These are phyloP conservation scores for Kradibia gibbosae DNA, from an alignment of 1,140 invertebrate genomes.

Conservation along the genomic window DNA sequence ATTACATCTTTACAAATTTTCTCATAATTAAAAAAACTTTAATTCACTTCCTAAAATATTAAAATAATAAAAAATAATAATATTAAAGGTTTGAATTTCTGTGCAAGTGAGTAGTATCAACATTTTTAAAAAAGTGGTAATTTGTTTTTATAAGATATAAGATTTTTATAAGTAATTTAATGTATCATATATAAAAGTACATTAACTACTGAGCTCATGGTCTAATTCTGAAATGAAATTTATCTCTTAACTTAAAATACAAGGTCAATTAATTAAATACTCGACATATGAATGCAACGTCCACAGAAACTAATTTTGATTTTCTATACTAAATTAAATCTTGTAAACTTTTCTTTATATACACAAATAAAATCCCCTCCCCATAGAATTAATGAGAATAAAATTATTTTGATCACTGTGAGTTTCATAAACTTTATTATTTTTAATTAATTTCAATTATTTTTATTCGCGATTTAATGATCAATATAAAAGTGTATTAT, in stretches of 20 bases:
- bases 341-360: background rate
- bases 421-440: too few relatives aligned
- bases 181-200: constrained; percentile 21
- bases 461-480: too few relatives aligned
- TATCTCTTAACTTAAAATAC: constrained; percentile 9
- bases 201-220: background rate
- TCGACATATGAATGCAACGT: constrained; percentile 44
- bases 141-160: too few relatives aligned
- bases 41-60: constrained; percentile 1
- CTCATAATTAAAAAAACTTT: background rate
- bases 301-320: constrained; percentile 28
- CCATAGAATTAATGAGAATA: too few relatives aligned
- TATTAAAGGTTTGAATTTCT: too few relatives aligned
- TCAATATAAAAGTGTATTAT: too few relatives aligned
- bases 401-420: too few relatives aligned
- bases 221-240: background rate
- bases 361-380: constrained; percentile 7
- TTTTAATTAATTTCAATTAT: too few relatives aligned
- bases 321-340: background rate
- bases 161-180: too few relatives aligned
- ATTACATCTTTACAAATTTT: background rate
- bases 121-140: too few relatives aligned
- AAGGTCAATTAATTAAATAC: constrained; percentile 36
- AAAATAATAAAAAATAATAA: too few relatives aligned
- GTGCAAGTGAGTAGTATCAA: too few relatives aligned